These are phyloP conservation scores for Odobenus rosmarus DNA, from an alignment of 2,113 vertebrate species.

Conservation along the genomic window DNA sequence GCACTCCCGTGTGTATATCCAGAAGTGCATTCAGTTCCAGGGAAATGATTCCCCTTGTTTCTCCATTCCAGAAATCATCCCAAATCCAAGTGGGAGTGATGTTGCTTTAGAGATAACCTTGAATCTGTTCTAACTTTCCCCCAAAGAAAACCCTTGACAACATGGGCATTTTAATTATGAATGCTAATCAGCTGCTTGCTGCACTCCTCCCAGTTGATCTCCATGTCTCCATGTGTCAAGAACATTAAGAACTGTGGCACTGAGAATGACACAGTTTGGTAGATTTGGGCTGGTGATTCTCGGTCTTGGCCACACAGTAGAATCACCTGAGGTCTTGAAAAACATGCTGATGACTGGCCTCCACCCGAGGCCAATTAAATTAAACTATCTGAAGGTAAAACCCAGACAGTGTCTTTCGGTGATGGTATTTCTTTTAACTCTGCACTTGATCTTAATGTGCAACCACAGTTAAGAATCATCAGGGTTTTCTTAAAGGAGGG, in stretches of 20 bases:
- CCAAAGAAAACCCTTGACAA: conserved; percentile 18
- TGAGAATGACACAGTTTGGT: background rate
- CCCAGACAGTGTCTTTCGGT: background rate
- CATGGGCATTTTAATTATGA: background rate
- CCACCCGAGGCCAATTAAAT: background rate
- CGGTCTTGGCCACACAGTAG: background rate
- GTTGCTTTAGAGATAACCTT: background rate
- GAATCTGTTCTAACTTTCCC: background rate
- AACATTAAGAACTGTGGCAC: background rate
- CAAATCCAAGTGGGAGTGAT: background rate
- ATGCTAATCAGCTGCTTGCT: background rate
- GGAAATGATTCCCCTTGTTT: background rate
- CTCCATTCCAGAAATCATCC: conserved; percentile 8
- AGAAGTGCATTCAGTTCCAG: background rate
- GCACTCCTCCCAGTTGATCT: background rate
- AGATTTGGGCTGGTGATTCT: background rate
- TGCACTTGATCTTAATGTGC: background rate
- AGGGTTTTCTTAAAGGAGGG: background rate
- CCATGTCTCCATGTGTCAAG: background rate
- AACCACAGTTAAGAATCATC: background rate
- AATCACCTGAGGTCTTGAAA: background rate
- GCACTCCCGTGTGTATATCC: background rate
- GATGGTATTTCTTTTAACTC: background rate
- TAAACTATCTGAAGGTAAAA: background rate
- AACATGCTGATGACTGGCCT: background rate